A percentile compares a stretch with the other conserved stretches of the same genome.
Evolutionary conservation across 1,140 invertebrate species (phyloP).

Genomic region (Conopomorpha cramerella): DNA sequence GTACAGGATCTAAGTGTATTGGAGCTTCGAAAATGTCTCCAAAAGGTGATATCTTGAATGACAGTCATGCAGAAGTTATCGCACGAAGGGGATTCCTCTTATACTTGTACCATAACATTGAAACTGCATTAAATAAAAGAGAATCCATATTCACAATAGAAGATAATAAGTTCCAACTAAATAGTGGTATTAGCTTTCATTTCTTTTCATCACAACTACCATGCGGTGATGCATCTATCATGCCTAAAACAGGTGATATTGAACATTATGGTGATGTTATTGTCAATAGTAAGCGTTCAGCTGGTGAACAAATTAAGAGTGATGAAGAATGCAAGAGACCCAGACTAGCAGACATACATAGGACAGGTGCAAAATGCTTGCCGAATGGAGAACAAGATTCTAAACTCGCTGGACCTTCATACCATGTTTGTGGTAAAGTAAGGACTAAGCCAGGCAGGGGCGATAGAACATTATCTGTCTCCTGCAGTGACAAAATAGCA

Average conservation of each 20-base stretch:
- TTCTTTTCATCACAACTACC: slow-evolving; percentile 87
- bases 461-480: slow-evolving; percentile 85
- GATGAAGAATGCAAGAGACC: slow-evolving; percentile 20
- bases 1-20: slow-evolving; percentile 91
- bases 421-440: slow-evolving; percentile 75
- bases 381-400: slow-evolving; percentile 59
- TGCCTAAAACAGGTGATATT: slow-evolving; percentile 60
- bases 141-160: slow-evolving; percentile 39
- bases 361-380: slow-evolving; percentile 91
- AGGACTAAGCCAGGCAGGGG: slow-evolving; percentile 92
- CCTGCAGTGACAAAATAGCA: slow-evolving; percentile 92
- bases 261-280: slow-evolving; percentile 29
- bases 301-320: slow-evolving; percentile 12
- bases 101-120: slow-evolving; percentile 73
- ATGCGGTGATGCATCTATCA: slow-evolving; percentile 94
- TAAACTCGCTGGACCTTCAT: slow-evolving; percentile 62
- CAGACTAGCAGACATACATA: slow-evolving; percentile 66
- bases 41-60: slow-evolving; percentile 76
- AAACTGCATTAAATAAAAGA: slow-evolving; percentile 29
- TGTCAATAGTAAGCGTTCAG: slow-evolving; percentile 14
- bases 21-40: slow-evolving; percentile 71
- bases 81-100: slow-evolving; percentile 80
- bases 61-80: slow-evolving; percentile 91
- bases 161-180: slow-evolving; percentile 55
- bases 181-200: slow-evolving; percentile 73